A percentile compares a stretch with the other conserved stretches of the same genome.
Evolutionary conservation across 2,888 invertebrate genomes (phyloP).

Genomic region (Lithophane socia): DNA sequence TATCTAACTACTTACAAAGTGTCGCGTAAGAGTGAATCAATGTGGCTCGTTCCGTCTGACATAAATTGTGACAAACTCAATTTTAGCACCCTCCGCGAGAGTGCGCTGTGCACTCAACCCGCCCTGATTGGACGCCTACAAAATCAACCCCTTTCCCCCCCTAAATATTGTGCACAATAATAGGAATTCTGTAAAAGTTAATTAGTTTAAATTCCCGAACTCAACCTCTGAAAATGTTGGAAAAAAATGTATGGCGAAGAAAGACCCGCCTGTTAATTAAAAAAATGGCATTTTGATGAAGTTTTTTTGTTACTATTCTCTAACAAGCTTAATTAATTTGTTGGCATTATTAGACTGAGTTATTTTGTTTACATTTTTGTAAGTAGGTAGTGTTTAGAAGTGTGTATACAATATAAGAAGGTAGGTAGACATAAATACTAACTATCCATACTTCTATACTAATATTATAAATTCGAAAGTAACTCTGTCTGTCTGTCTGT

Average conservation of each 20-base stretch:
- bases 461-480: no score
- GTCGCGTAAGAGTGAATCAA: slow-evolving; percentile 67
- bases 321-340: slow-evolving; percentile 30
- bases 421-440: no score
- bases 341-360: slow-evolving; percentile 16
- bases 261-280: slow-evolving; percentile 44
- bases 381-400: neutral
- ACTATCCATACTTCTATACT: no score
- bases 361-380: slow-evolving; percentile 23
- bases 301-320: slow-evolving; percentile 7
- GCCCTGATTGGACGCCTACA: slow-evolving; percentile 41
- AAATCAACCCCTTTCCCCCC: slow-evolving; percentile 29
- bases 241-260: slow-evolving; percentile 45
- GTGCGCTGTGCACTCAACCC: slow-evolving; percentile 44
- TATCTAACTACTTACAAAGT: slow-evolving; percentile 9
- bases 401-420: neutral
- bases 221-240: slow-evolving; percentile 29
- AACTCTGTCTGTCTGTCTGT: no score
- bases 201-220: slow-evolving; percentile 46
- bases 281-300: slow-evolving; percentile 38
- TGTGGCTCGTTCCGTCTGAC: slow-evolving; percentile 64
- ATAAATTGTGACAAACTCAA: slow-evolving; percentile 82
- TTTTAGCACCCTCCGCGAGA: slow-evolving; percentile 66
- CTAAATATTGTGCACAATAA: slow-evolving; percentile 50
- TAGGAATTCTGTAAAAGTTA: slow-evolving; percentile 57